Base-by-base conservation (phyloP, 2,888 invertebrate genomes). In the Phyllotreta striolata region DNA sequence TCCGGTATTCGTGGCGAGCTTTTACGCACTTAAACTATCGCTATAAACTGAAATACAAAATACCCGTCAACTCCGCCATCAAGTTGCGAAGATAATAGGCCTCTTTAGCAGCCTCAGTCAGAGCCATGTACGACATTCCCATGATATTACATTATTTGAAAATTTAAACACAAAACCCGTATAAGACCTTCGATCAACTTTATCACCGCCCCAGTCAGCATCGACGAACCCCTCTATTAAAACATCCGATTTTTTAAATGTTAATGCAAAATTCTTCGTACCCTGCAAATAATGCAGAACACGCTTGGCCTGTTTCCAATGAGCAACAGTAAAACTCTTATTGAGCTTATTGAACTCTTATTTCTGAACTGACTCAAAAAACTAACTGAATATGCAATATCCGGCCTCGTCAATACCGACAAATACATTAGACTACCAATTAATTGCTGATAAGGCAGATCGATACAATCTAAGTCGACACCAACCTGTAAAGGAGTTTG, bases 131-230 rank as follows among this genome's bases (percentile, higher is more conserved):
- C 24, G 24, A 24, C 24, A 24, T 4, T 24, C 24, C 24, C 24
- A 24, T 4, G 24, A 24, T 24, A 24, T 24, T 24, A 24, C 1
- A 24, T 4, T 24, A 24, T 24, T 24, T 4, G 24, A 24, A 12
- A 74, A 41, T 14, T 64, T 66, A 66, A 78, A 76, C 61, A 56
- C 63, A 66, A 60, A 76, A 0, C 76, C 76, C 14, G 74, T 74
- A 63, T 74, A 77, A 4, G 81, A 83, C 74, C 79, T 81, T 77
- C 82, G 79, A 49, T 72, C 66, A 12, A 44, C 6, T n/a, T 12
- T 24, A 60, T 67, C 55, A 24, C 55, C 64, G 24, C 63, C 74
- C 73, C 55, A 62, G 41, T 61, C 61, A 34, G 54, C 54, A 61
- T 63, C 57, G 49, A 49, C 57, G 58, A 34, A 63, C n/a, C 55